A percentile compares a stretch with the other conserved stretches of the same genome.
Conservation (phyloP, 2,888 invertebrate species). For the Ectemnius continuus region DNA sequence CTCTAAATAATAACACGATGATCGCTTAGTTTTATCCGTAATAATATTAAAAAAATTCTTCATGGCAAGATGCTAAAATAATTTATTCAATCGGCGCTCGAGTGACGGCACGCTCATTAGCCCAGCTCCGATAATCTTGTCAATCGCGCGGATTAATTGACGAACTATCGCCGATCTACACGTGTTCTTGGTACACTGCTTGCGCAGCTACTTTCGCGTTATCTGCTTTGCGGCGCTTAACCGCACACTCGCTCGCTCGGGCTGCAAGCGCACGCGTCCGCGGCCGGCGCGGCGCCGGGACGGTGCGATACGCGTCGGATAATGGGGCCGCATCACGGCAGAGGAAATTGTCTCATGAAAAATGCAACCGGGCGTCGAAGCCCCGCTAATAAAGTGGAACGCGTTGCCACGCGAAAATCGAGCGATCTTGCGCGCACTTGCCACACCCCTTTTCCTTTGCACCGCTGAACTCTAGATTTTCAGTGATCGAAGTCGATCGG, state of each 20-base stretch:
- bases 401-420: conserved; percentile 36
- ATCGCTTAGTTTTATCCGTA: too few species aligned
- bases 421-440: conserved; percentile 6
- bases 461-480: too few species aligned
- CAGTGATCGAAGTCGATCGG: too few species aligned
- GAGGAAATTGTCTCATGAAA: conserved; percentile 71
- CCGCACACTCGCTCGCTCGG: conserved; percentile 7
- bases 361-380: conserved; percentile 62
- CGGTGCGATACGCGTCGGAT: conserved; percentile 58
- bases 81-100: too few species aligned
- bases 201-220: conserved; percentile 7
- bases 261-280: conserved; percentile 4
- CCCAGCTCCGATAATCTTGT: conserved; percentile 28
- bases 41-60: too few species aligned
- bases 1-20: too few species aligned
- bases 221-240: conserved; percentile 3
- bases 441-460: too few species aligned
- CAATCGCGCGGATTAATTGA: conserved; percentile 62
- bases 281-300: conserved; percentile 12
- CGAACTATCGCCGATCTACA: conserved; percentile 69
- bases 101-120: conserved; percentile 25
- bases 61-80: too few species aligned
- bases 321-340: conserved; percentile 67
- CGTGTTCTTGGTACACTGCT: conserved; percentile 55
- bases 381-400: conserved; percentile 58